These are phyloP conservation scores for Lepidochrysops patricia DNA, from an alignment of 2,888 invertebrate genomes.

Conservation along the genomic window DNA sequence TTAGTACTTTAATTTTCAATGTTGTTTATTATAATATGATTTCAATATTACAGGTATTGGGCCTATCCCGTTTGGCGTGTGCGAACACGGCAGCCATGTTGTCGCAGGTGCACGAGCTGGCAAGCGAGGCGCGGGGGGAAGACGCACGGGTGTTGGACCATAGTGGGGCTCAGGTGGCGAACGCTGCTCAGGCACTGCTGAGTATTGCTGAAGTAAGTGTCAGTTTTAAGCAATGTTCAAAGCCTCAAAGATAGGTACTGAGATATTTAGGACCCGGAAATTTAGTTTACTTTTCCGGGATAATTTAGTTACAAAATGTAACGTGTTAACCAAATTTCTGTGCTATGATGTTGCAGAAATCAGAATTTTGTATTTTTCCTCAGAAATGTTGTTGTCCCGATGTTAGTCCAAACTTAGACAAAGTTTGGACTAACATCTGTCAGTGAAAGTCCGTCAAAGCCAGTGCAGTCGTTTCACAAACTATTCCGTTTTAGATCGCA, in stretches of 20 bases:
- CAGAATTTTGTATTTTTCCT: too few species aligned
- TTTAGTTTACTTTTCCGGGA: too few species aligned
- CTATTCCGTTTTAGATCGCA: slow-evolving; percentile 34
- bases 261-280: too few species aligned
- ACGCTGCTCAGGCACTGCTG: slow-evolving; percentile 28
- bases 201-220: slow-evolving; percentile 31
- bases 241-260: too few species aligned
- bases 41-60: slow-evolving; percentile 29
- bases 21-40: too few species aligned
- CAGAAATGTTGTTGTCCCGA: too few species aligned
- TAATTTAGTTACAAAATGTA: too few species aligned
- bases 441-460: neutral
- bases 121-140: slow-evolving; percentile 19
- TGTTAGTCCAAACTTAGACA: too few species aligned
- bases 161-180: slow-evolving; percentile 26
- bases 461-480: neutral
- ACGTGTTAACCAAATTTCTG: too few species aligned
- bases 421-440: too few species aligned
- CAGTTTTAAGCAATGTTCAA: neutral
- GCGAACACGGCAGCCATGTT: slow-evolving; percentile 26
- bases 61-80: slow-evolving; percentile 23
- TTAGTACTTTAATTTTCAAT: too few species aligned
- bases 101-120: slow-evolving; percentile 27
- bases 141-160: slow-evolving; percentile 24
- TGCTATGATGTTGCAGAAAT: too few species aligned